These are phyloP conservation scores for Caenorhabditis becei DNA, from an alignment of 2,888 invertebrate genomes.

Conservation along the genomic window DNA sequence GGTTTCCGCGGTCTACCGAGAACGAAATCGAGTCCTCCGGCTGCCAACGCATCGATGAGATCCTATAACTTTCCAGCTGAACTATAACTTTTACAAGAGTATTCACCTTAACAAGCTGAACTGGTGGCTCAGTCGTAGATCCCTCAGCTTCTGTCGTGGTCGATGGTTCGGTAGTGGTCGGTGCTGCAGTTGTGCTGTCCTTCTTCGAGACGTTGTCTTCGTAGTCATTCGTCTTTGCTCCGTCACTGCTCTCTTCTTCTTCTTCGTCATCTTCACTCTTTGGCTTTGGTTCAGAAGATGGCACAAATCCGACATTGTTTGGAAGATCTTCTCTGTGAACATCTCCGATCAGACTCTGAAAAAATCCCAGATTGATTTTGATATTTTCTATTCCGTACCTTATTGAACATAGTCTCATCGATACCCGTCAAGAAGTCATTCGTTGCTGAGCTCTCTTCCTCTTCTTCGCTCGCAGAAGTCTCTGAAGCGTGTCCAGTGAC, in stretches of 20 bases:
- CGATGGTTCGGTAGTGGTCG: conserved; percentile 4
- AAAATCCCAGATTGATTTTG: background rate
- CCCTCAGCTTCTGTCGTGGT: conserved; percentile 26
- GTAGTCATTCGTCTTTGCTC: conserved; percentile 35
- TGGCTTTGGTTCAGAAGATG: conserved; percentile 65
- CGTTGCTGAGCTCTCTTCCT: conserved; percentile 41
- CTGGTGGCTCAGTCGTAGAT: conserved; percentile 77
- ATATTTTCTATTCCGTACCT: too few species aligned
- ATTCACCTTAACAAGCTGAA: conserved; percentile 72
- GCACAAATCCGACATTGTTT: conserved; percentile 69
- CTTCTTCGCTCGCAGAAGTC: conserved; percentile 41
- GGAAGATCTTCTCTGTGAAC: conserved; percentile 63
- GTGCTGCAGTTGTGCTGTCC: conserved; percentile 19
- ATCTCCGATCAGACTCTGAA: conserved; percentile 50
- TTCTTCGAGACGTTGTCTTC: conserved; percentile 50
- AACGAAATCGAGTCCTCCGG: conserved; percentile 70
- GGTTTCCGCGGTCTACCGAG: conserved; percentile 64
- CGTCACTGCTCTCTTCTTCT: conserved; percentile 37
- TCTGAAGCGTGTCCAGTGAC: conserved; percentile 30
- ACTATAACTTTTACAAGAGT: too few species aligned
- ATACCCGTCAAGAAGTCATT: conserved; percentile 47
- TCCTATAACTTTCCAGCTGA: conserved; percentile 48
- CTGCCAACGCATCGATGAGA: conserved; percentile 71
- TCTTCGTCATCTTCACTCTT: conserved; percentile 48
- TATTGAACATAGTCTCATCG: conserved; percentile 55